Base-by-base conservation (phyloP, 2,113 vertebrate species). In the Dicerorhinus sumatrensis region DNA sequence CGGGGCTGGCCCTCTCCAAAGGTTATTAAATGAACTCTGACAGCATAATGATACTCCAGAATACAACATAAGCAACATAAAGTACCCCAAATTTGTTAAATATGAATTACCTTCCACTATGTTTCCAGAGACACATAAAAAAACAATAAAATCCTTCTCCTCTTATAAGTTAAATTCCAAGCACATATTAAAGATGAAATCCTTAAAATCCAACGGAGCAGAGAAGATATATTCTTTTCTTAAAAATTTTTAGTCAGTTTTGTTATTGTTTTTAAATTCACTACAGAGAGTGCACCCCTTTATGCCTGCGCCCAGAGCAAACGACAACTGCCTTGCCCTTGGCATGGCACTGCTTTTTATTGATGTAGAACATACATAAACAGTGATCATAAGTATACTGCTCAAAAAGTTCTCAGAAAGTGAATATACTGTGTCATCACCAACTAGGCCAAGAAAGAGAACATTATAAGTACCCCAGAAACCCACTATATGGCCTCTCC, bases 1-100 rank as follows among this genome's bases (percentile, higher is more conserved):
- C 4, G 39, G 39, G 39, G 39, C 39, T 4, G 39, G 39, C 39
- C 39, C 7, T 69, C 51, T 75, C 12, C 39, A 60, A 91, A 91
- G 39, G 33, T 75, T 92, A 70, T 83, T 54, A 94, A 83, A 94
- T 70, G 56, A 91, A 94, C 67, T 87, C 58, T 29, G 54, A 77
- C 14, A 73, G 27, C 39, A 92, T 20, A 79, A 90, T 62, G 42
- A 92, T 31, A 54, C 21, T 42, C 33, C n/a, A 8, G 31, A 10
- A 20, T 58, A 77, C 13, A 86, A 56, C 46, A 73, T 33, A 48
- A 79, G 48, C 75, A 65, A 65, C 33, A 54, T 39, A 56, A 86
- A 93, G 42, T 86, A 56, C n/a, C 31, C 39, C 33, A 58, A 69
- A 80, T 84, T 70, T 95, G 62, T n/a, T 70, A 36, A 62, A 25